Evolutionary conservation across 1,140 invertebrate species (phyloP), one percentile per base, ranked within the genome.

Genomic region (Conus ventricosus): DNA sequence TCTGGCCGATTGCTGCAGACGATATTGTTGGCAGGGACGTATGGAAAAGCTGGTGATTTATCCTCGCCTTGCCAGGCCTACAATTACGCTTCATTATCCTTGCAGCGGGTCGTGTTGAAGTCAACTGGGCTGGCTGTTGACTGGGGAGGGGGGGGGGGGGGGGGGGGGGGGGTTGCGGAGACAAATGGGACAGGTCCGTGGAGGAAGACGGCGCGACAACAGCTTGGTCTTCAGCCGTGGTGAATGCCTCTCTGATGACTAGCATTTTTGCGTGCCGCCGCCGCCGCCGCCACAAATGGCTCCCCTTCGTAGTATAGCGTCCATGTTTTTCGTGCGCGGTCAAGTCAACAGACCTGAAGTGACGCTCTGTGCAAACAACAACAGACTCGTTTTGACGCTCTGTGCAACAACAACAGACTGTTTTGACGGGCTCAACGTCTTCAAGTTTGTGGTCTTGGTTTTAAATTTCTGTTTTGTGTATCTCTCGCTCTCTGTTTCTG

Each of bases 41-140:
- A 23, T 23, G n/a, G 82, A 84, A 84, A 60, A n/a, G 54, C 51
- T 84, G n/a, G 82, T 84, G 54, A 67, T 67, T 84, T 84, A 84
- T 25, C 55, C 82, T 63, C 82, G 54, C 57, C 27, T 13, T n/a
- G 23, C 17, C 55, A 13, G 55, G 55, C 0, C 51, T 23, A 81
- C 80, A 81, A 81, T 81, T 81, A 55, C 80, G 10, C 80, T 23
- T 54, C 80, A 81, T 81, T 81, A 54, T 81, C 39, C 51, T 53
- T 51, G 15, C 57, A 67, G 57, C 82, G 55, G 82, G 54, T 8
- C 51, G 8, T 7, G 10, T 8, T 84, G n/a, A 25, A 25, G 51
- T 39, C 39, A 55, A 75, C 67, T 27, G 76, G 76, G 25, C 15
- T 81, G 51, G 39, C 51, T 20, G 80, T 54, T 81, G 80, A 54